These are phyloP conservation scores for Panonychus citri DNA, from an alignment of 1,140 invertebrate genomes.

Conservation along the genomic window DNA sequence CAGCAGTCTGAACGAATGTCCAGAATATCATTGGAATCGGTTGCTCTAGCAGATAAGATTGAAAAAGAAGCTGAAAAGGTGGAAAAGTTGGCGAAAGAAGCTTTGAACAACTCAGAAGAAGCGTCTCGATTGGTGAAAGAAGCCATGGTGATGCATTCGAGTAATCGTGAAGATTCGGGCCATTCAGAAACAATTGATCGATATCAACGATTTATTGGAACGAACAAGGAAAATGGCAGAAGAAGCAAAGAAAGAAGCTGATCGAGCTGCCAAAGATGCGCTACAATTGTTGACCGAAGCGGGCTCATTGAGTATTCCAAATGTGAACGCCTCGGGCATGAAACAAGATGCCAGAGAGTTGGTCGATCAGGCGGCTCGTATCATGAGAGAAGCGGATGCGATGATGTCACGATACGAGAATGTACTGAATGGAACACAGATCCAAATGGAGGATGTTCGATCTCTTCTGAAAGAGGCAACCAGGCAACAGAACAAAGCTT, in stretches of 20 bases:
- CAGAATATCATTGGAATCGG: slow-evolving; percentile 58
- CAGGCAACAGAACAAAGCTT: slow-evolving; percentile 34
- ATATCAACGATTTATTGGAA: slow-evolving; percentile 19
- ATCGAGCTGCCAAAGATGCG: slow-evolving; percentile 49
- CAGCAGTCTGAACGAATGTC: slow-evolving; percentile 77
- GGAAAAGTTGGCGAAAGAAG: slow-evolving; percentile 47
- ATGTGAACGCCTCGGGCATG: slow-evolving; percentile 35
- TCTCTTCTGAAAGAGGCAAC: slow-evolving; percentile 27
- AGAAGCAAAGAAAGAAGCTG: slow-evolving; percentile 42
- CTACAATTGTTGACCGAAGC: slow-evolving; percentile 48
- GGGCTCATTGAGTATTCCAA: slow-evolving; percentile 42
- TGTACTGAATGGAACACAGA: slow-evolving; percentile 21
- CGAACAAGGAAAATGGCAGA: slow-evolving; percentile 40
- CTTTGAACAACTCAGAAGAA: slow-evolving; percentile 51
- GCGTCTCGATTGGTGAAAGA: slow-evolving; percentile 57
- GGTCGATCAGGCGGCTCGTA: slow-evolving; percentile 2
- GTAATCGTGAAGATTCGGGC: slow-evolving; percentile 30
- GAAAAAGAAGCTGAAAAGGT: slow-evolving; percentile 52
- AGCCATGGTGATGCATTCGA: slow-evolving; percentile 43
- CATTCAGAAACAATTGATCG: slow-evolving; percentile 34
- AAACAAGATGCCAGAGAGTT: slow-evolving; percentile 6
- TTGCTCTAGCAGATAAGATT: slow-evolving; percentile 46
- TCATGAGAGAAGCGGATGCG: slow-evolving; percentile 26
- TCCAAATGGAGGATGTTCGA: slow-evolving; percentile 19
- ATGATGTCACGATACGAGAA: slow-evolving; percentile 32